Percentiles rank a stretch among this genome's conserved stretches.
Conservation (phyloP, 2,113 vertebrate species). For the Echinops telfairi region DNA sequence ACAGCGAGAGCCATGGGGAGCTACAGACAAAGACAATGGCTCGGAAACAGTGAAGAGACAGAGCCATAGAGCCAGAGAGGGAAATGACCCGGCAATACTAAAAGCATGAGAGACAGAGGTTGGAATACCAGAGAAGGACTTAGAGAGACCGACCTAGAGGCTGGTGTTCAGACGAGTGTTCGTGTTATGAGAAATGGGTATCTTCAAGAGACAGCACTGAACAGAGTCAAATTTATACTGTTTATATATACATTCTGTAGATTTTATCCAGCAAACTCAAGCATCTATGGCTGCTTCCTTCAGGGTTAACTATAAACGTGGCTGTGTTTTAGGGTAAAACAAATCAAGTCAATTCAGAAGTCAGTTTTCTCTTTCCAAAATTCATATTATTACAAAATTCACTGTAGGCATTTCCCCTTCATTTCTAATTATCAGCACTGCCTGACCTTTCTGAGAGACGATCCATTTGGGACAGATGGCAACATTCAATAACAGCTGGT, state of each 20-base stretch:
- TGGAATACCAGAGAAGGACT: background rate
- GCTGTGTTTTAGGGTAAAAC: background rate
- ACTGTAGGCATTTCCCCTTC: background rate
- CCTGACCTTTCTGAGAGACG: background rate
- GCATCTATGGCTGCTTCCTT: background rate
- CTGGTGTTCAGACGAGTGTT: background rate
- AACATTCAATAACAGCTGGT: background rate
- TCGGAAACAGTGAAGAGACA: background rate
- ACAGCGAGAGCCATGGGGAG: background rate
- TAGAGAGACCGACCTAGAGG: background rate
- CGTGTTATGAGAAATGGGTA: background rate
- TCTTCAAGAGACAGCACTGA: background rate
- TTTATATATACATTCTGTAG: constrained; percentile 35
- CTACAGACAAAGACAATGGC: background rate
- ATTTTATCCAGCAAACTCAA: constrained; percentile 26
- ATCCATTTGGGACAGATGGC: background rate
- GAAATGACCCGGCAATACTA: background rate
- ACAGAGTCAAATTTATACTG: background rate
- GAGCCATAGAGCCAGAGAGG: background rate
- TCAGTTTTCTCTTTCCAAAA: background rate
- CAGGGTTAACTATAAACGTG: constrained; percentile 8
- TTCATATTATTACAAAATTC: background rate
- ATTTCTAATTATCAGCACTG: background rate
- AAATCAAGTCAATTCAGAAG: background rate
- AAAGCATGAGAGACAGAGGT: background rate